A percentile compares a stretch with the other conserved stretches of the same genome.
phyloP scores from a whole-genome alignment of 2,797 vertebrate species.

The Tenualosa ilisha region DNA sequence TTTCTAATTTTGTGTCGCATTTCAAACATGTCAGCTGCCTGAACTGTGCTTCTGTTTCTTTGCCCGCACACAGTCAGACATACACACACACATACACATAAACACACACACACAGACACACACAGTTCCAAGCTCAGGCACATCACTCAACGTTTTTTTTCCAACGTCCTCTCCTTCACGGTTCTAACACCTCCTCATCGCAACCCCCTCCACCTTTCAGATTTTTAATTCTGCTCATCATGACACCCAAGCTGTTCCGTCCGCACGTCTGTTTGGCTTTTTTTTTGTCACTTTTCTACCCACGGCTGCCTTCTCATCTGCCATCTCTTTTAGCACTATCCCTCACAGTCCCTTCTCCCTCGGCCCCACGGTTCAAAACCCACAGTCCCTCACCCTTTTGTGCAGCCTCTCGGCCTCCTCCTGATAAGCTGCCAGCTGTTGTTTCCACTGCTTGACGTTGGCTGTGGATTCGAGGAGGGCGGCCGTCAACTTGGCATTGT shows the following conservation, averaged over 20 bases:
- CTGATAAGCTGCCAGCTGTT: conserved; percentile 95
- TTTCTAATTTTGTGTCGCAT: not conserved
- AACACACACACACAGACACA: not conserved
- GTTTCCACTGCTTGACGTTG: conserved; percentile 99
- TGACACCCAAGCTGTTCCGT: not conserved
- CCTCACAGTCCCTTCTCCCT: not conserved
- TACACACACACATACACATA: not conserved
- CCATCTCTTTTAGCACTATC: not conserved
- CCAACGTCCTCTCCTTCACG: not conserved
- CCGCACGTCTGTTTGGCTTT: not conserved
- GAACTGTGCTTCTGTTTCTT: not conserved
- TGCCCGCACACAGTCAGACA: not conserved
- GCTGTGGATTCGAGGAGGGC: conserved; percentile 97
- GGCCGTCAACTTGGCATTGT: conserved; percentile 96
- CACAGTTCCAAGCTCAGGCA: not conserved
- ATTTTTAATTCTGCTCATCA: not conserved
- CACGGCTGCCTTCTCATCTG: conserved; percentile 9
- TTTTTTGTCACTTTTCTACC: not conserved
- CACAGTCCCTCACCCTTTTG: conserved; percentile 82
- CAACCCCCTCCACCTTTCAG: not conserved
- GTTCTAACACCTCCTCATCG: not conserved
- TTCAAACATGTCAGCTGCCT: not conserved
- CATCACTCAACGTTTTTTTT: not conserved
- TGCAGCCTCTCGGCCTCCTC: conserved; percentile 98
- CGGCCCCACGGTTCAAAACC: not conserved